phyloP scores from a whole-genome alignment of 2,888 invertebrate species.

The Spatulosminthurus flaviceps region DNA sequence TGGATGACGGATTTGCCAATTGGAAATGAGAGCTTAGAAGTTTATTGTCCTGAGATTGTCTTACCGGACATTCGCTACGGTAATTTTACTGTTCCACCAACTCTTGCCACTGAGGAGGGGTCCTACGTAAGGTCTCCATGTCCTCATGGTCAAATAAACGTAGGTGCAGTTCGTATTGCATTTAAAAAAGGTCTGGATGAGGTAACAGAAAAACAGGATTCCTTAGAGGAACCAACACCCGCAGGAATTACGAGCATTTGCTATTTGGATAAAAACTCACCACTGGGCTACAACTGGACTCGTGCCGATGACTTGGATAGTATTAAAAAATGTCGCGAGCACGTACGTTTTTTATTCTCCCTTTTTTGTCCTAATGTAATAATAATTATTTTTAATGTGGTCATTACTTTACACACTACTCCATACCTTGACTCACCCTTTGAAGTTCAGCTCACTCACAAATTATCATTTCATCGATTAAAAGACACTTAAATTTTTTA shows the following conservation, averaged over 20 bases:
- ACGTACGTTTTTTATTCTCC: constrained; percentile 2
- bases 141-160: constrained; percentile 25
- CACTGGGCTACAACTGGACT: constrained; percentile 21
- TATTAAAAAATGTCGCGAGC: constrained; percentile 32
- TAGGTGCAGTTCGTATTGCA: constrained; percentile 33
- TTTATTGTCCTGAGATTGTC: not conserved
- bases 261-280: constrained; percentile 10
- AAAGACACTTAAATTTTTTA: too few species aligned
- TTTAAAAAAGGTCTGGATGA: not conserved
- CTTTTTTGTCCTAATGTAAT: not conserved
- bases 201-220: not conserved
- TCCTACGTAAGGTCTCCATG: constrained; percentile 18
- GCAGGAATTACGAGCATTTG: constrained; percentile 32
- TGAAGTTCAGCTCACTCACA: too few species aligned
- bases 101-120: constrained; percentile 21
- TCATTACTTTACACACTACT: too few species aligned
- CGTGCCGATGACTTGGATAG: not conserved
- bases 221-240: not conserved
- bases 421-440: too few species aligned
- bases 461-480: too few species aligned
- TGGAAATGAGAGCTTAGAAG: too few species aligned
- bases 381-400: not conserved
- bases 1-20: too few species aligned
- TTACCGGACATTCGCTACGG: constrained; percentile 18
- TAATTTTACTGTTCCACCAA: not conserved